A percentile compares a stretch with the other conserved stretches of the same genome.
These are phyloP conservation scores for Sprattus sprattus DNA, from an alignment of 2,113 vertebrate species.

Conservation along the genomic window DNA sequence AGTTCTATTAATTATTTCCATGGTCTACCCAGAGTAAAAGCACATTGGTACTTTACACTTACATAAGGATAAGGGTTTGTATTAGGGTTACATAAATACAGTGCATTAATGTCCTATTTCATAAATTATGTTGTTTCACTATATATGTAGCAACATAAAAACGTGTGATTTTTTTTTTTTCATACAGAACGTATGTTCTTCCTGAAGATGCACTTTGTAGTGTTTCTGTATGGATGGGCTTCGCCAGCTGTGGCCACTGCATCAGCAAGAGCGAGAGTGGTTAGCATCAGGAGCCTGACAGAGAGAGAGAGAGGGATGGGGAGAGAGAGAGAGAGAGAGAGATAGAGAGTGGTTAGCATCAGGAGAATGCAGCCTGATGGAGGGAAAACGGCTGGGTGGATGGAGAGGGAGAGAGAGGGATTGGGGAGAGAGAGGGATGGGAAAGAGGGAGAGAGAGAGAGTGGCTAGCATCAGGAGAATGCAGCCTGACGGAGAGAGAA, in stretches of 20 bases:
- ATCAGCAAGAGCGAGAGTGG: background rate
- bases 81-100: background rate
- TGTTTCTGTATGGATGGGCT: constrained; percentile 3
- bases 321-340: background rate
- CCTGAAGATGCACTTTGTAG: background rate
- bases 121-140: background rate
- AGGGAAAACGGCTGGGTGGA: background rate
- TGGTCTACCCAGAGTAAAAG: background rate
- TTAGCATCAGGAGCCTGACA: background rate
- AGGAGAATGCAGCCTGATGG: background rate
- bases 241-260: background rate
- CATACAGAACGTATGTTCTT: background rate
- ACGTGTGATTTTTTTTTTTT: background rate
- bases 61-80: background rate
- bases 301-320: background rate
- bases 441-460: background rate
- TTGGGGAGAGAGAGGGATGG: background rate
- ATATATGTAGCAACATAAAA: background rate
- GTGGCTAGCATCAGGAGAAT: constrained; percentile 3
- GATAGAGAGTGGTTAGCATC: background rate
- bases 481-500: background rate
- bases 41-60: background rate
- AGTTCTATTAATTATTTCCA: too few species aligned
- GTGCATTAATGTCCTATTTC: background rate
- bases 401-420: background rate